Evolutionary conservation across 2,888 invertebrate species (phyloP), one percentile per base, ranked within the genome.

Genomic region (Drosophila anceps): DNA sequence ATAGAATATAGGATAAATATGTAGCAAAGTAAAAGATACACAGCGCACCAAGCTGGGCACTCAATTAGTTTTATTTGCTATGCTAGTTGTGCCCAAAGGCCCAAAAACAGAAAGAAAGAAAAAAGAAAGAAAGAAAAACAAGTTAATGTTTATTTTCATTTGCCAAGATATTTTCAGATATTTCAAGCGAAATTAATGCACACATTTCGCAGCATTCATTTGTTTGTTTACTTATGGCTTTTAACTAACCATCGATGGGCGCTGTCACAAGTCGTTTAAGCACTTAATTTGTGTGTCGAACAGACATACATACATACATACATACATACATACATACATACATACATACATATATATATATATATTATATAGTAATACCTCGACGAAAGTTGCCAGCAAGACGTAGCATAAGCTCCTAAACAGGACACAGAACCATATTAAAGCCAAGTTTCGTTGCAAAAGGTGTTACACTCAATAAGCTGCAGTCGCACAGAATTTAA

Each of bases 1-100:
- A 29, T 29, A 44, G 7, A 31, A 15, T 9, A 12, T 53, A 53
- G 35, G 3, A 27, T 54, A 27, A 31, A 61, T 53, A 12, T 20
- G 20, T 13, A 33, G 12, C 3, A 8, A 55, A 20, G 37, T 6
- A 35, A 27, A 37, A 44, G 10, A 43, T 41, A 69, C 20, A 64
- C 24, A 54, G 50, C 48, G 33, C 43, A 59, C 15, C 33, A 15
- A 33, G 27, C 54, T 27, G 33, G 61, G 73, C 73, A 82, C 87
- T 73, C 84, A 89, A 86, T 88, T 86, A 89, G 87, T 84, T 85
- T 73, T 78, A 76, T 76, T 80, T 74, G 64, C 55, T 27, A 37
- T 66, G 51, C 63, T 58, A 57, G 70, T 54, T 58, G 43, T 29
- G 58, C 27, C 62, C 60, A 33, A 35, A 35, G 68, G 60, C 69